Base-by-base conservation (phyloP, 2,888 invertebrate genomes). In the Sipha maydis region DNA sequence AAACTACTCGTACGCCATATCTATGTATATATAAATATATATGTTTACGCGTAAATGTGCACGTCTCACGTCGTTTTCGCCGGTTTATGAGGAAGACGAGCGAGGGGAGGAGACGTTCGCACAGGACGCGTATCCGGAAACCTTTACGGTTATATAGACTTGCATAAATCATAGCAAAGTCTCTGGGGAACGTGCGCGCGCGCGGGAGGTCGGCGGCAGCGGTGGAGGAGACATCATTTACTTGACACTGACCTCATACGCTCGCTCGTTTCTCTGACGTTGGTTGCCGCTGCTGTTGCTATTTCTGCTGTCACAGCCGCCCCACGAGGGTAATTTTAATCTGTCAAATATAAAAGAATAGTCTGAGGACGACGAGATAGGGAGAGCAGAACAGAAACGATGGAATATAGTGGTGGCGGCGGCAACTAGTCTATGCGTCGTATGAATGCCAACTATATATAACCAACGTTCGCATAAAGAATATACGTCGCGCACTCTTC, bases 241-340 rank as follows among this genome's bases (percentile, higher is more conserved):
- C 88, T 88, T 88, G 88, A 88, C 88, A 88, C 88, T 88, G 88
- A 88, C 88, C 88, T 88, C 88, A 75, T 34, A 9, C 79, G 56
- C 25, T 61, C 61, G 61, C 28, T 28, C 86, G 38, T 79, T 78
- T 76, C 76, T 76, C 84, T 77, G 19, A 19, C 67, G 67, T 31
- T 14, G 84, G 7, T 11, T 34, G 54, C 73, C 21, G 11, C 71
- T 31, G 34, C 75, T 25, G 61, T 14, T 61, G 54, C 48, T 28
- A 28, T 21, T 34, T 9, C 78, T n/a, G 77, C 86, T 88, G 88
- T 88, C 88, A 88, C 75, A 48, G 82, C 61, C 82, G 88, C 80
- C 83, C 88, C 88, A 82, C 82, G 88, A 88, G 88, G 88, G 88
- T 82, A 88, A 88, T 88, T 88, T 88, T 88, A 88, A 88, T 88